Percentiles rank a stretch among this genome's conserved stretches.
phyloP scores from a whole-genome alignment of 1,140 invertebrate species.

The Temnothorax curvispinosus region DNA sequence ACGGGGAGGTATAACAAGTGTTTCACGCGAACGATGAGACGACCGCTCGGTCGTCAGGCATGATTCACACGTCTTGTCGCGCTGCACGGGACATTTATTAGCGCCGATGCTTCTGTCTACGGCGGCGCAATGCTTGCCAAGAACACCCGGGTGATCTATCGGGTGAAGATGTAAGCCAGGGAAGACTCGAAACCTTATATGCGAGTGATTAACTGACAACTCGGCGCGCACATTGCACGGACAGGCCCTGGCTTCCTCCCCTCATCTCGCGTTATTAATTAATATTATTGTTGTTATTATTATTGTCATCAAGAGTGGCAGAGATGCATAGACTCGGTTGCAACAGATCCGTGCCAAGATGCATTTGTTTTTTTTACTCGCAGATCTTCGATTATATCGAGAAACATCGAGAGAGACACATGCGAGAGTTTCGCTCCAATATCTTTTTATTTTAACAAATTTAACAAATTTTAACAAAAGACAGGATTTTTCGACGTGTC shows the following conservation, averaged over 20 bases:
- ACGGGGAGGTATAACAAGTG: conserved; percentile 60
- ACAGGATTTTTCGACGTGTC: not conserved
- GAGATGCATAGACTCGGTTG: conserved; percentile 66
- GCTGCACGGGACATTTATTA: conserved; percentile 75
- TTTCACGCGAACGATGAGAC: not conserved
- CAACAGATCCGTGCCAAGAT: conserved; percentile 75
- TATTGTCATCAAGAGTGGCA: conserved; percentile 23
- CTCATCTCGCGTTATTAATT: conserved; percentile 43
- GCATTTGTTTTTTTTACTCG: conserved; percentile 59
- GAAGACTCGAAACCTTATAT: conserved; percentile 57
- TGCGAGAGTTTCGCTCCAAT: not conserved
- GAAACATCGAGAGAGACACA: conserved; percentile 25
- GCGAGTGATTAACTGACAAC: conserved; percentile 48
- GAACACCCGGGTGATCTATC: conserved; percentile 61
- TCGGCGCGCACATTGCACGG: not conserved
- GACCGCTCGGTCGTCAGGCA: not conserved
- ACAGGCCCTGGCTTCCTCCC: conserved; percentile 17
- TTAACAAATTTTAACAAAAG: no score
- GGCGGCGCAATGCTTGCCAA: conserved; percentile 75
- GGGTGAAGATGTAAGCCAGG: conserved; percentile 51
- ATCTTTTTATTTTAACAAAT: not conserved
- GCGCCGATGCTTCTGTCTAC: conserved; percentile 74
- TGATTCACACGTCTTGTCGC: conserved; percentile 72
- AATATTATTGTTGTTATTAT: conserved; percentile 53
- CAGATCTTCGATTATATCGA: conserved; percentile 30